Evolutionary conservation across 2,113 vertebrate genomes (phyloP), one percentile per base, ranked within the genome.

Genomic region (Labeo catla): DNA sequence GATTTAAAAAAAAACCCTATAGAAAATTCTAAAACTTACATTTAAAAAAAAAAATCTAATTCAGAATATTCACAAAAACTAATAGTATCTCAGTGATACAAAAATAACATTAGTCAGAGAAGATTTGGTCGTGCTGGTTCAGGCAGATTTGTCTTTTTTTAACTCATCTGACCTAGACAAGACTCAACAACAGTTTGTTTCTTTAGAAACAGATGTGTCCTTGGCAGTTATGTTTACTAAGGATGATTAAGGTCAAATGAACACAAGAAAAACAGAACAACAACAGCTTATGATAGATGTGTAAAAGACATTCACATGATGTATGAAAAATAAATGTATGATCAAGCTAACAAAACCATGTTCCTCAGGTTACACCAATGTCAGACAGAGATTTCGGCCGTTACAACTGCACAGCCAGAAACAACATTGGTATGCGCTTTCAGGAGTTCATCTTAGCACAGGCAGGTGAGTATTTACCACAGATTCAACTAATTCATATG

Each of bases 361-460:
- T 13, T 86, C 86, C 57, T 47, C 59, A 99, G 98, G 97, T 99
- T 90, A 98, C 97, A 61, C 98, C 98, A 0, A 96, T 97, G 92
- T 98, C 97, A 23, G 98, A 99, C 87, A 95, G 93, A 88, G 98
- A 99, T 92, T 99, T 99, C 78, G 98, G 98, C 79, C 94, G 96
- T 23, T 99, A 99, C 91, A 99, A 98, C 90, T 99, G 98, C 91
- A 98, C 97, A 52, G 98, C 98, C 59, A 96, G 97, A 78, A 99
- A 99, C 92, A 96, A 95, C 92, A 97, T 99, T 74, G 98, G 98
- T 61, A 95, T 96, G 83, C 95, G 96, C 83, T 97, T 96, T 91
- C 97, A 99, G 91, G 98, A 99, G 89, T 99, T 98, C 90, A 97
- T 96, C 57, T 95, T 99, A 91, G 96, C 96, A 76, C 96, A 97